Conservation (phyloP, 30 jellyfish, hydroid and myxozoan genomes). For the Cassiopea andromeda region DNA sequence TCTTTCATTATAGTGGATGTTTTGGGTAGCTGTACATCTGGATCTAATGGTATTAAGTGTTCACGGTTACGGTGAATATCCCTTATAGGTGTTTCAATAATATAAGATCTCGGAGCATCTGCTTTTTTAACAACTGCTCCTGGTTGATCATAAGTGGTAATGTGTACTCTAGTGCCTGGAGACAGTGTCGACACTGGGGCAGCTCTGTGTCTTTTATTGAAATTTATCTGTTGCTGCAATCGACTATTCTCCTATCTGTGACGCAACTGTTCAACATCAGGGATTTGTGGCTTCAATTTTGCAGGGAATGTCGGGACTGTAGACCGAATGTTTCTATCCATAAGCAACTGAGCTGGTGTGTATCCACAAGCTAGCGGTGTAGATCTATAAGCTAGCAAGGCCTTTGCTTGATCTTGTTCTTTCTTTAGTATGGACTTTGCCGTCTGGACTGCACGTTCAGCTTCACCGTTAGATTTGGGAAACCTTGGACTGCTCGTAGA, state of each 20-base stretch:
- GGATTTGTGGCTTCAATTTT: neutral
- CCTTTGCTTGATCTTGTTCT: neutral
- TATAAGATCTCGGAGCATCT: neutral
- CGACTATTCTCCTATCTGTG: neutral
- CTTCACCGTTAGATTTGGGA: neutral
- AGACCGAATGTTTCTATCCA: neutral
- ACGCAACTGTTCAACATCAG: neutral
- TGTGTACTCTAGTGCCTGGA: neutral
- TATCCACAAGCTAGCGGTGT: neutral
- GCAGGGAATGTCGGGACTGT: neutral
- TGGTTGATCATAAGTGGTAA: neutral
- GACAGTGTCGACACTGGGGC: neutral
- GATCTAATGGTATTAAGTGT: neutral
- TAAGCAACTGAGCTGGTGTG: neutral
- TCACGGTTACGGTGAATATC: neutral
- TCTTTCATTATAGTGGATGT: neutral
- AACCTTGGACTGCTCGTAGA: neutral
- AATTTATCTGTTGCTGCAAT: neutral
- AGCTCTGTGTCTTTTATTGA: neutral
- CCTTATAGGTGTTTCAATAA: neutral
- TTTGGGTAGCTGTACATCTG: neutral
- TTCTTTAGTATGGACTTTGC: neutral
- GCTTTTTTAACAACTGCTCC: neutral
- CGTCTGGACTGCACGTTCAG: neutral
- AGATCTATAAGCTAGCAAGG: neutral